Evolutionary conservation across 2,888 invertebrate genomes (phyloP), one percentile per base, ranked within the genome.

Genomic region (Ophraella communa): DNA sequence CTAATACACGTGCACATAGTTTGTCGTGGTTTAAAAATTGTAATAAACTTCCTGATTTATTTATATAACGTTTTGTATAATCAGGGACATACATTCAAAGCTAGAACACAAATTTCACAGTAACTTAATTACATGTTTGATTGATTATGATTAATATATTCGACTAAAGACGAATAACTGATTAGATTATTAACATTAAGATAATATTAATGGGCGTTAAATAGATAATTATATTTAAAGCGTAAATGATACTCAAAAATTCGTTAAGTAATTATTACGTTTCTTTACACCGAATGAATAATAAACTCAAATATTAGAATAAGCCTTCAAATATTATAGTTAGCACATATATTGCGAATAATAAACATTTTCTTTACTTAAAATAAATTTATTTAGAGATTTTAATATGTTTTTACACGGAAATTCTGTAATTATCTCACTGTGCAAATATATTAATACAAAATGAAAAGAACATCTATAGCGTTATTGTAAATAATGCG

Each of bases 81-180:
- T 24, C 49, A 49, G 49, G 24, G 49, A 24, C 14, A 49, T 23
- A 7, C 8, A 24, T 49, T 23, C 24, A 49, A 49, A 49, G 49
- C 14, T 10, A 24, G 24, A 49, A 14, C 14, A 11, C 20, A 47
- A 24, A 49, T 23, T 49, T 49, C 49, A 14, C n/a, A 24, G 49
- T 14, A 35, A 49, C 20, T 20, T 45, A 45, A 45, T 45, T 49
- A 49, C 24, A 10, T n/a, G 24, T 23, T 24, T 49, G 24, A 49
- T 24, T 24, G 49, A 49, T 23, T 49, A 24, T 14, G 49, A 49
- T 49, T 47, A 47, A 47, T 47, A 49, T n/a, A 49, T 49, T 49
- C 49, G 24, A 23, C 24, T 11, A n/a, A 4, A 11, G 5, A 21
- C n/a, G 21, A 49, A 49, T 49, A n/a, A 23, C 24, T 23, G n/a